These are phyloP conservation scores for Seriola aureovittata DNA, from an alignment of 2,113 vertebrate species.

Conservation along the genomic window DNA sequence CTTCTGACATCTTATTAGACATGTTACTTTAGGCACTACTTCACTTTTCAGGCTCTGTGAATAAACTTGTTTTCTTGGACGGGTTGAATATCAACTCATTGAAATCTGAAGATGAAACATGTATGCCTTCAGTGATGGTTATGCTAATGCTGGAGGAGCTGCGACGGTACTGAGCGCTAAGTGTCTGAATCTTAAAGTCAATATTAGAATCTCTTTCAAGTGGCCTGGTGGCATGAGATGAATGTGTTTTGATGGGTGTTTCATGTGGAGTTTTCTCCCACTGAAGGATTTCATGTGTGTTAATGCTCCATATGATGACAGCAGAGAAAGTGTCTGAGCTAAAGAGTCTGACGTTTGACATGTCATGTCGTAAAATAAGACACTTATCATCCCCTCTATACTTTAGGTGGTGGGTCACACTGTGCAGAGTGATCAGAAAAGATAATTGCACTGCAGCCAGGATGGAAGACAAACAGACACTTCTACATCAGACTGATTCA, in stretches of 20 bases:
- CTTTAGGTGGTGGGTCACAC: slow-evolving; percentile 13
- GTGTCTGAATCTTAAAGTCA: slow-evolving; percentile 37
- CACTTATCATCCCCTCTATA: not conserved
- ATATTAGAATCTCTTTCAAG: slow-evolving; percentile 30
- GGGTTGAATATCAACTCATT: not conserved
- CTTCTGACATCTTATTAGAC: not conserved
- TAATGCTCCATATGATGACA: not conserved
- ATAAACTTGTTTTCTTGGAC: slow-evolving; percentile 7
- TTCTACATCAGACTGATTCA: slow-evolving; percentile 8
- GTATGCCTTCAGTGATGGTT: slow-evolving; percentile 17
- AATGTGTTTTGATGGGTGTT: slow-evolving; percentile 8
- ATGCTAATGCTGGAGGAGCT: slow-evolving; percentile 28
- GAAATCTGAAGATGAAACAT: slow-evolving; percentile 31
- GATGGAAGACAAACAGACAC: not conserved
- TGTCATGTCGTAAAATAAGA: not conserved
- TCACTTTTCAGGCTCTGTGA: not conserved
- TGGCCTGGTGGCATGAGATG: not conserved
- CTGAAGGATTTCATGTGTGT: not conserved
- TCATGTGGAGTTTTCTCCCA: slow-evolving; percentile 3
- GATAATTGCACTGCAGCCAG: not conserved
- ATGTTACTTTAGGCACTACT: not conserved
- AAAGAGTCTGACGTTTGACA: not conserved
- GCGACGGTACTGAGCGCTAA: not conserved
- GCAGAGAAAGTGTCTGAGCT: not conserved
- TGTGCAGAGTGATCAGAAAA: slow-evolving; percentile 6